Percentiles rank a stretch among this genome's conserved stretches.
These are phyloP conservation scores for Actinia tenebrosa DNA, from an alignment of 64 coral and sea anemone species.

Conservation along the genomic window DNA sequence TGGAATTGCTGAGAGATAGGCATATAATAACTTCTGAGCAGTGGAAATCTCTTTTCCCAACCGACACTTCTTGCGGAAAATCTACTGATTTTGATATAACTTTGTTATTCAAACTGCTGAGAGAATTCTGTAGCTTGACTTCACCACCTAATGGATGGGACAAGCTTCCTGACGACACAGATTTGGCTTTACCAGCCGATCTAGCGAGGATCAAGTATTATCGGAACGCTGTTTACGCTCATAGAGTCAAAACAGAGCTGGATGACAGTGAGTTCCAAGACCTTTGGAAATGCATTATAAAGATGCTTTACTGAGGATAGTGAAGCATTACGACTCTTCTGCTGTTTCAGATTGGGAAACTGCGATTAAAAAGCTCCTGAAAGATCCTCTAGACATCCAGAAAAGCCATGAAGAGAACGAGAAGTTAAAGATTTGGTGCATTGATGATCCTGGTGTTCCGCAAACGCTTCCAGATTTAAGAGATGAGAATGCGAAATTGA, in stretches of 20 bases:
- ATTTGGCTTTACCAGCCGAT: conserved; percentile 6
- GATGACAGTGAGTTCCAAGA: background rate
- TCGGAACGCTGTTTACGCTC: background rate
- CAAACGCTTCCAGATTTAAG: no score
- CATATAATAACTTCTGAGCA: background rate
- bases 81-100: conserved; percentile 15
- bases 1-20: no score
- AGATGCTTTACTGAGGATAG: background rate
- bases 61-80: background rate
- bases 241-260: background rate
- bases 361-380: background rate
- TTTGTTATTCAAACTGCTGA: conserved; percentile 19
- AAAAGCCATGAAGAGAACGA: no score
- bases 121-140: conserved; percentile 12
- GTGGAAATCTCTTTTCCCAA: background rate
- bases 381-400: background rate
- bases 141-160: background rate
- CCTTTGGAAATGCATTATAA: conserved; percentile 5
- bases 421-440: no score
- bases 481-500: no score
- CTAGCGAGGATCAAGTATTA: conserved; percentile 1
- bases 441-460: no score
- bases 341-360: background rate
- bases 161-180: background rate
- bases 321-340: background rate